These are phyloP conservation scores for Vannuccia rotundouncinata DNA, from an alignment of 2,888 invertebrate species.

Conservation along the genomic window DNA sequence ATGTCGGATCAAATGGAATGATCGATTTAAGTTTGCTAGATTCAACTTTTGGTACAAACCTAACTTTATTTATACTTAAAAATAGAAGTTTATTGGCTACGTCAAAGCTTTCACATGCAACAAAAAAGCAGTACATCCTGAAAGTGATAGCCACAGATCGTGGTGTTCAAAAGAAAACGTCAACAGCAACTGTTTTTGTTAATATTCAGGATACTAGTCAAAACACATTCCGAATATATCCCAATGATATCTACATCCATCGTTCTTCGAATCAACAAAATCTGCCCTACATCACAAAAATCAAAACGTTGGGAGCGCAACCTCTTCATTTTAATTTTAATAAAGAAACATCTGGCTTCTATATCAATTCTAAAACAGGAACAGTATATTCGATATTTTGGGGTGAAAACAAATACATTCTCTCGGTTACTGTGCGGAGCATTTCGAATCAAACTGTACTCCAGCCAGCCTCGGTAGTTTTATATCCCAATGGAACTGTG, in stretches of 20 bases:
- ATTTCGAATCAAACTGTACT: background rate
- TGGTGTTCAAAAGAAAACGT: background rate
- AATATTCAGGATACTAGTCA: background rate
- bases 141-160: background rate
- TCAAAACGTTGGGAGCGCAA: background rate
- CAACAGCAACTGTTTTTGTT: slow-evolving; percentile 5
- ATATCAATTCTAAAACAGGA: slow-evolving; percentile 8
- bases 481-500: background rate
- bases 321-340: background rate
- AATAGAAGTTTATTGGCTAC: background rate
- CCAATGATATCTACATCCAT: background rate
- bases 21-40: background rate
- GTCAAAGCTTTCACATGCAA: background rate
- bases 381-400: background rate
- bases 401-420: background rate
- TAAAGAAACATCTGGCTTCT: background rate
- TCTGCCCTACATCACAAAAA: background rate
- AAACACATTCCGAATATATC: background rate
- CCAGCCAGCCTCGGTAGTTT: background rate
- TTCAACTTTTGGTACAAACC: background rate
- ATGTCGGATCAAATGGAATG: background rate
- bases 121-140: background rate
- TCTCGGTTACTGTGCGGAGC: background rate
- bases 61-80: background rate
- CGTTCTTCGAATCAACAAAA: background rate